Base-by-base conservation (phyloP, 53 echinoderm and acorn worm genomes). In the Luidia sarsii region DNA sequence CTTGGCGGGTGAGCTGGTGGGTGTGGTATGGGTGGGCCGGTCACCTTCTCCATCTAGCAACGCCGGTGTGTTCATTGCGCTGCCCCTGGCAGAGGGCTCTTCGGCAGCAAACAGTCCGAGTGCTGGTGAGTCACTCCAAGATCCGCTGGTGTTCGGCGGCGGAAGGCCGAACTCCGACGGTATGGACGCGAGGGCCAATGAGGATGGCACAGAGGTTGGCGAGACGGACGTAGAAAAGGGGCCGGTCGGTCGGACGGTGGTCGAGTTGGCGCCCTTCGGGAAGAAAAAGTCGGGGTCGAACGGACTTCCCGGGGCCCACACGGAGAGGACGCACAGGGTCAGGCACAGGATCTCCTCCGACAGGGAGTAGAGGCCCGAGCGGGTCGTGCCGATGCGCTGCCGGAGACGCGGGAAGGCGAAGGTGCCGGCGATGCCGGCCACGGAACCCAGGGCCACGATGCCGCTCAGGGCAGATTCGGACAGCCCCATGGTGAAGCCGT, bases 261-360 rank as follows among this genome's bases (percentile, higher is more conserved):
- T 93, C 22, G 92, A 90, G 2, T 65, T 80, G 72, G 90, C 92
- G 6, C 80, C 73, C 67, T 82, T 61, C 67, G 67, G 43, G 23
- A 67, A 67, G 45, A 77, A 75, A 22, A 56, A 66, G 50, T 19
- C 16, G 14, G 72, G 63, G 13, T 69, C 70, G 51, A 93, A 93
- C 0, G 91, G 91, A n/a, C 88, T 88, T 20, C 97, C 97, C 0
- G 93, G 90, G 2, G 91, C 87, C 84, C 91, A 87, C 9, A 99
- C 43, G 15, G 99, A 99, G 7, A 39, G 61, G n/a, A 94, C 51
- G 65, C 93, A 94, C 31, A 99, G 57, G 5, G 51, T 19, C 15
- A 91, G 68, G 61, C 88, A 92, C 6, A 60, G 8, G 2, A 99
- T 67, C 56, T 94, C 75, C 20, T 64, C 59, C 0, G 68, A 23